Conservation (phyloP, 2,888 invertebrate genomes). For the Eilema griseolum region DNA sequence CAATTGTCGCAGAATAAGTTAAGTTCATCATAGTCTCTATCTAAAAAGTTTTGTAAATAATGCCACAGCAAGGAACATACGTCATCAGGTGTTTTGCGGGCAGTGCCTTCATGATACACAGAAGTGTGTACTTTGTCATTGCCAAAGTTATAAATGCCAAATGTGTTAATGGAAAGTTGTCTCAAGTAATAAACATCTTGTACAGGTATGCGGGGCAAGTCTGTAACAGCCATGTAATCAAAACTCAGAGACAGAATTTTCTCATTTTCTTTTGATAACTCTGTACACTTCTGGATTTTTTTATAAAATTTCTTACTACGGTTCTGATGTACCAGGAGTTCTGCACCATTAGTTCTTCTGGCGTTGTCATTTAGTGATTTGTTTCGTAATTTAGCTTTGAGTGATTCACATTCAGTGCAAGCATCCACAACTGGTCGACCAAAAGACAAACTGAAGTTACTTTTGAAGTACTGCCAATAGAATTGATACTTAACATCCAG, state of each 20-base stretch:
- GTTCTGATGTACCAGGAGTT: background rate
- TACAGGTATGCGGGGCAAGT: background rate
- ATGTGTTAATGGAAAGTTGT: too few species aligned
- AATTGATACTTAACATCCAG: constrained; percentile 28
- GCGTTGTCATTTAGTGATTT: constrained; percentile 10
- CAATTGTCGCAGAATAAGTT: too few species aligned
- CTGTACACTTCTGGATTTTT: constrained; percentile 12
- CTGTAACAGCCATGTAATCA: constrained; percentile 14
- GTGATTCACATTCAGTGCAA: constrained; percentile 26
- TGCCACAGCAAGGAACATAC: too few species aligned
- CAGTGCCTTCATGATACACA: too few species aligned
- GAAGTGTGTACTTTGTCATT: too few species aligned
- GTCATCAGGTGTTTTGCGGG: too few species aligned
- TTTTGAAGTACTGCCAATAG: constrained; percentile 31
- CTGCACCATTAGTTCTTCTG: background rate
- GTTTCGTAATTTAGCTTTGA: constrained; percentile 15
- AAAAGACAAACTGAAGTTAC: constrained; percentile 31
- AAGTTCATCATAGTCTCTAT: too few species aligned
- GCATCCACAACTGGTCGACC: constrained; percentile 27
- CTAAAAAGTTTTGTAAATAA: too few species aligned
- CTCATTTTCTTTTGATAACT: constrained; percentile 17
- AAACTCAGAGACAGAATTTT: constrained; percentile 14
- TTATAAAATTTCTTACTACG: constrained; percentile 4
- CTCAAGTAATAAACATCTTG: background rate
- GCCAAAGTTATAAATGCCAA: too few species aligned